Conservation (phyloP, 2,888 invertebrate species). For the Acronicta alni region DNA sequence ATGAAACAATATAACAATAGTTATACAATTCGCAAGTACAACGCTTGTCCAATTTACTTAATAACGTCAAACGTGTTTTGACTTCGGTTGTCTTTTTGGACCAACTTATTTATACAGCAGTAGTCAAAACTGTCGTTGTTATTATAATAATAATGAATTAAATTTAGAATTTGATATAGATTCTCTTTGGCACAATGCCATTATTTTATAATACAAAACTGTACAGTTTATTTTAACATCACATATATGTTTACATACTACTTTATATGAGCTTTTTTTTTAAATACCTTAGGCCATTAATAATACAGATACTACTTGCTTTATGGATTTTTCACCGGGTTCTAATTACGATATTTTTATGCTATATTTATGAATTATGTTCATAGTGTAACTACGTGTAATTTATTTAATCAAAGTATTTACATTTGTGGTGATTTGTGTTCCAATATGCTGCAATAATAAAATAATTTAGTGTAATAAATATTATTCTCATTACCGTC, state of each 20-base stretch:
- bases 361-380: conserved; percentile 3
- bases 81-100: not conserved
- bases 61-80: not conserved
- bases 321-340: no score
- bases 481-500: conserved; percentile 10
- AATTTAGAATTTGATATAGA: conserved; percentile 22
- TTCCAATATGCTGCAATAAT: conserved; percentile 18
- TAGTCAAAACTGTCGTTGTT: conserved; percentile 7
- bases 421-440: not conserved
- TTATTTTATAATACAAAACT: conserved; percentile 19
- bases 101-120: not conserved
- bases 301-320: no score
- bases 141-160: not conserved
- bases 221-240: conserved; percentile 44
- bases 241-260: conserved; percentile 43
- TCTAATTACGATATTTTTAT: conserved; percentile 22
- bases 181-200: conserved; percentile 45
- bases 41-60: no score
- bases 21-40: no score
- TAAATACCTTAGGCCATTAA: not conserved
- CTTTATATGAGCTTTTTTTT: conserved; percentile 28
- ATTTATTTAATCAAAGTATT: conserved; percentile 8
- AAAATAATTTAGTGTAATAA: conserved; percentile 13
- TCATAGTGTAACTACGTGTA: not conserved
- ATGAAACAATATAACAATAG: no score